Evolutionary conservation across 2,797 vertebrate genomes (phyloP), one percentile per base, ranked within the genome.

Genomic region (Lacerta bilineata): DNA sequence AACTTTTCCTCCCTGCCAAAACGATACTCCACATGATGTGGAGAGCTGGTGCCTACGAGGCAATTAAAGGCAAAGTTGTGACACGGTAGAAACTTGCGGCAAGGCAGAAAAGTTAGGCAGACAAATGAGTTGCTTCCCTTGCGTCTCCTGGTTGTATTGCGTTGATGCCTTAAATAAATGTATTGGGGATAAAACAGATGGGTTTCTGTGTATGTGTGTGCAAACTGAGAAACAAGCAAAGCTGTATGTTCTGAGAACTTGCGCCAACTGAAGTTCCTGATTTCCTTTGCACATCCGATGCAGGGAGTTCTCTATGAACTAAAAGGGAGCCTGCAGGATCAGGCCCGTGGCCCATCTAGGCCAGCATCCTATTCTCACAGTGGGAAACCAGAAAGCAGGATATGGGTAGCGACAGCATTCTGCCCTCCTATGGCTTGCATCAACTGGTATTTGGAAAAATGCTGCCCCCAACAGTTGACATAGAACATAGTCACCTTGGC

Each of bases 41-140:
- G 80, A 92, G 93, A 93, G 90, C 86, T 92, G 68, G 85, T 86
- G 75, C 76, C 84, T 50, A 91, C 84, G 81, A 95, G 84, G 89
- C 90, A 93, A 89, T 93, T 93, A 93, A 93, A 92, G 75, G 75
- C 91, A 92, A 61, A 81, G 77, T 36, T 90, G 84, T 90, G 75
- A 91, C 85, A 91, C 18, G 88, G 92, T 87, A 64, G 74, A 90
- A 93, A 88, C 77, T 93, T 92, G 89, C 88, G 76, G 75, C 41
- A 86, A 87, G 33, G 80, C 77, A 90, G 25, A 89, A 93, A 94
- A 90, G 83, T 90, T 4, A 91, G 90, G 87, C 84, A 85, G 89
- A 93, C 90, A 92, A 84, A 93, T 79, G 72, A 71, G 72, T 89
- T 92, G 89, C 91, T 74, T 77, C 81, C 84, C 86, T 74, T 39